These are phyloP conservation scores for Chironomus riparius DNA, from an alignment of 2,888 invertebrate species.

Conservation along the genomic window DNA sequence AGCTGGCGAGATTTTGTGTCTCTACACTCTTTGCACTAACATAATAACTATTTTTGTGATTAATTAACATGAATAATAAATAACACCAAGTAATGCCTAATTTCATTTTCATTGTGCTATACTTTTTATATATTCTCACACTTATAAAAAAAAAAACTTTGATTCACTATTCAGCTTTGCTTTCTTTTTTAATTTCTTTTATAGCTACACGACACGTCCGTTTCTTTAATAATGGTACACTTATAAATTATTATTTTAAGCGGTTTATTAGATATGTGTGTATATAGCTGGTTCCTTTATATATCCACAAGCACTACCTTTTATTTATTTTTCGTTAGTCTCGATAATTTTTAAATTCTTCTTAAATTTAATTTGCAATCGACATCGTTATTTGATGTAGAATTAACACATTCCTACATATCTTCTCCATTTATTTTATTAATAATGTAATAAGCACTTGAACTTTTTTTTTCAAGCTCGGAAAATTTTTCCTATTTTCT, in stretches of 20 bases:
- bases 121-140: neutral
- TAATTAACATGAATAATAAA: constrained; percentile 26
- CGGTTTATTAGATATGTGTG: neutral
- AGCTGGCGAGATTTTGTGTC: constrained; percentile 14
- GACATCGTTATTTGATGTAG: neutral
- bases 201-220: neutral
- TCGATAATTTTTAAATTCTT: neutral
- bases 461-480: neutral
- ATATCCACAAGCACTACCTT: neutral
- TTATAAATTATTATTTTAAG: neutral
- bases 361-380: neutral
- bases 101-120: constrained; percentile 19
- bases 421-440: neutral
- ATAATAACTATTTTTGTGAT: constrained; percentile 21
- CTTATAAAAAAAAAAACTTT: neutral
- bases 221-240: neutral
- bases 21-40: constrained; percentile 23
- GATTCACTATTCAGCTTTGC: neutral
- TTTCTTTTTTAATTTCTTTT: neutral
- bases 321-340: neutral
- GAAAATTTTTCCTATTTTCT: neutral
- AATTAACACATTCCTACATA: constrained; percentile 19
- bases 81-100: constrained; percentile 24
- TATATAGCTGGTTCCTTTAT: no score
- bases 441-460: neutral